These are phyloP conservation scores for Ennomos quercinarius DNA, from an alignment of 2,888 invertebrate genomes.

Conservation along the genomic window DNA sequence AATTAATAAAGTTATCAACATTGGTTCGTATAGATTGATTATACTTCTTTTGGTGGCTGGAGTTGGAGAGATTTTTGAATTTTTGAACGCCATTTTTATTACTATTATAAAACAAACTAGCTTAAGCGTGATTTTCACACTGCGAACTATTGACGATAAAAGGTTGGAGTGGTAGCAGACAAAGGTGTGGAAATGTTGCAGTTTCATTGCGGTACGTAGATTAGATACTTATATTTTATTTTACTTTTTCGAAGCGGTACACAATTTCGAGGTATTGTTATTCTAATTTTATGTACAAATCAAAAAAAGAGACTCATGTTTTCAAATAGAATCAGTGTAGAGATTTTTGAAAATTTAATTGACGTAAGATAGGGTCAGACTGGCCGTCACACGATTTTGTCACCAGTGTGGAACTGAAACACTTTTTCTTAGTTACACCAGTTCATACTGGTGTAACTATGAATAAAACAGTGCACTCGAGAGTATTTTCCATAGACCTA, in stretches of 20 bases:
- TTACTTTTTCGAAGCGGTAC: background rate
- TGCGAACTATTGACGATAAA: slow-evolving; percentile 57
- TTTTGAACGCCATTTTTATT: slow-evolving; percentile 46
- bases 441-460: too few relatives aligned
- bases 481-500: too few relatives aligned
- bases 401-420: too few relatives aligned
- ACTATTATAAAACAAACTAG: slow-evolving; percentile 28
- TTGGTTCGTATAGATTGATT: slow-evolving; percentile 50
- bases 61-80: slow-evolving; percentile 27
- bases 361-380: too few relatives aligned
- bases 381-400: too few relatives aligned
- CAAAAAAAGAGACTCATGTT: too few relatives aligned
- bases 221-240: slow-evolving; percentile 40
- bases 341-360: too few relatives aligned
- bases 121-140: slow-evolving; percentile 7
- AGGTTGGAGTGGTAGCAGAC: slow-evolving; percentile 38
- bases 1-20: slow-evolving; percentile 57
- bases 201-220: slow-evolving; percentile 38
- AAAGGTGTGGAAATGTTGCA: slow-evolving; percentile 38
- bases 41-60: slow-evolving; percentile 38
- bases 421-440: too few relatives aligned
- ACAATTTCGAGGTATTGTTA: background rate
- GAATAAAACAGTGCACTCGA: too few relatives aligned
- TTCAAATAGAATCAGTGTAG: too few relatives aligned
- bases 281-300: too few relatives aligned